A percentile compares a stretch with the other conserved stretches of the same genome.
Evolutionary conservation across 2,113 vertebrate genomes (phyloP).

Genomic region (Urocynchramus pylzowi): DNA sequence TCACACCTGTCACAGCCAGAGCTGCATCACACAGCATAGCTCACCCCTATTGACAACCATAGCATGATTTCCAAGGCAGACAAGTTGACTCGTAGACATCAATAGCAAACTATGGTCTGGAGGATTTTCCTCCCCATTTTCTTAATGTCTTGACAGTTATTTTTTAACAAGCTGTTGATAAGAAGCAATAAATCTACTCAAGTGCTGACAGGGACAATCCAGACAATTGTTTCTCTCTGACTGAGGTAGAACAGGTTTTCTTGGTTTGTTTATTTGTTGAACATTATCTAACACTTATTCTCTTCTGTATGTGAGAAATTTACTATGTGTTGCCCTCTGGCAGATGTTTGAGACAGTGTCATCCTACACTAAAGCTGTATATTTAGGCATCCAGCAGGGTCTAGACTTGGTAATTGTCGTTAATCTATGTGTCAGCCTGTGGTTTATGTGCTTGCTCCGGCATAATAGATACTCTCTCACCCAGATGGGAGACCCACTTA

Average conservation of each 20-base stretch:
- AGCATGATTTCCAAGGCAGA: neutral
- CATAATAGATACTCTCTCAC: neutral
- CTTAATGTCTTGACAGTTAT: constrained; percentile 9
- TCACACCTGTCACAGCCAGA: neutral
- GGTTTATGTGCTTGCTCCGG: constrained; percentile 14
- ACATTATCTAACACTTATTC: constrained; percentile 8
- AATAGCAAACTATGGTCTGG: neutral
- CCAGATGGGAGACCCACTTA: constrained; percentile 24
- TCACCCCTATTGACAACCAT: neutral
- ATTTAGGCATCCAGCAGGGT: constrained; percentile 2
- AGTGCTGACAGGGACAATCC: constrained; percentile 42
- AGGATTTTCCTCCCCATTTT: neutral
- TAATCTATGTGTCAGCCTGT: constrained; percentile 49
- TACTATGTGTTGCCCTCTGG: constrained; percentile 34
- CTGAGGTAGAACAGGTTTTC: constrained; percentile 26
- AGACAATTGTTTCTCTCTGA: neutral
- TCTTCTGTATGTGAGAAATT: constrained; percentile 17
- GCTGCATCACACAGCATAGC: neutral
- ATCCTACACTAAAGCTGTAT: constrained; percentile 20
- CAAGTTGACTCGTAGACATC: neutral
- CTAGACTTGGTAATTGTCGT: constrained; percentile 2
- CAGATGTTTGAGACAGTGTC: constrained; percentile 38
- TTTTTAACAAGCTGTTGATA: constrained; percentile 46
- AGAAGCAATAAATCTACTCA: constrained; percentile 48
- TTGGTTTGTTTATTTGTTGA: constrained; percentile 46